A percentile compares a stretch with the other conserved stretches of the same genome.
phyloP scores from a whole-genome alignment of 1,140 invertebrate species.

The Amyelois transitella region DNA sequence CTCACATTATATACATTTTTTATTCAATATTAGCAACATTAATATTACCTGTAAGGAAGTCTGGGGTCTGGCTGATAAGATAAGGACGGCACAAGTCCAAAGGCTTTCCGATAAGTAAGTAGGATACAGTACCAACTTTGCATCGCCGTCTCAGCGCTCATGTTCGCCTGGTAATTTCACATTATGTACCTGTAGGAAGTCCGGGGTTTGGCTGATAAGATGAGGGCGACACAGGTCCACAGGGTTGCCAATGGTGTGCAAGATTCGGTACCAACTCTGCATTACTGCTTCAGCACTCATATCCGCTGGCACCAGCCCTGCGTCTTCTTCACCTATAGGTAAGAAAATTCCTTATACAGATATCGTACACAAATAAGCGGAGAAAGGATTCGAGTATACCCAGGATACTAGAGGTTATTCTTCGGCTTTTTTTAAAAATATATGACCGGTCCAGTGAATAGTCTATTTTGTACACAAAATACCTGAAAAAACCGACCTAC shows the following conservation, averaged over 20 bases:
- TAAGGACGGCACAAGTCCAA: constrained; percentile 92
- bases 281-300: constrained; percentile 93
- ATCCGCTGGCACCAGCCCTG: constrained; percentile 83
- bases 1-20: constrained; percentile 63
- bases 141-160: constrained; percentile 92
- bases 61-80: constrained; percentile 89
- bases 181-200: constrained; percentile 79
- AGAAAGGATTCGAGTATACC: too few relatives aligned
- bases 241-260: constrained; percentile 95
- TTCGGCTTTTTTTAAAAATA: too few relatives aligned
- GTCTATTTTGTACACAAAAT: too few relatives aligned
- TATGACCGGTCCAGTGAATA: too few relatives aligned
- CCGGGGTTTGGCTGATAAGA: constrained; percentile 89
- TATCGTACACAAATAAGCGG: too few relatives aligned
- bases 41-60: too few relatives aligned
- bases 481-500: too few relatives aligned
- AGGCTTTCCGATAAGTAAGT: constrained; percentile 94
- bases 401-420: too few relatives aligned
- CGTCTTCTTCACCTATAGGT: constrained; percentile 86
- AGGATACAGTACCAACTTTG: constrained; percentile 97
- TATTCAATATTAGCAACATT: too few relatives aligned
- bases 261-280: constrained; percentile 95
- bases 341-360: not conserved
- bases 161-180: constrained; percentile 78
- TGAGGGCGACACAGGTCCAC: constrained; percentile 92